Base-by-base conservation (phyloP, 2,888 invertebrate genomes). In the Cerceris ruficornis region DNA sequence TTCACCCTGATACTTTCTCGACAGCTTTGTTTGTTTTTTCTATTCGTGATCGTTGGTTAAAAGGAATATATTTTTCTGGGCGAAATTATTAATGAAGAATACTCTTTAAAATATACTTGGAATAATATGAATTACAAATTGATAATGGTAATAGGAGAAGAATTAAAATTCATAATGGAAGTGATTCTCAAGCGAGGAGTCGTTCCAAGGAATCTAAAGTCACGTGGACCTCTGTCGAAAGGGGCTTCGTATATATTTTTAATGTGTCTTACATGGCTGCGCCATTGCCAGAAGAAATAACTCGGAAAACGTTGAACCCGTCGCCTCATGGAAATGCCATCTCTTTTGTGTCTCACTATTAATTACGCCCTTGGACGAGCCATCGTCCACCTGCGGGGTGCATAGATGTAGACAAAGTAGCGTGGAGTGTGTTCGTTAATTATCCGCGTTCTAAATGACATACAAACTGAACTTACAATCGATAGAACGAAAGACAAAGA, bases 271-370 rank as follows among this genome's bases (percentile, higher is more conserved):
- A 41, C 52, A 49, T 62, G 61, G n/a, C 65, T 15, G 66, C 59
- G 67, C 64, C 70, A 62, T 49, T 69, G 76, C 68, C 61, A 8
- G 43, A 42, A 70, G 71, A 79, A 78, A 79, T 75, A 79, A 65
- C 74, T 71, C 28, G 65, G 71, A 57, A 80, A 75, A 42, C 75
- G 71, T 80, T 80, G 80, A 80, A 76, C 80, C 61, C 74, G 70
- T 58, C 80, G 70, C 62, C 80, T 74, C 80, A 78, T 80, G 80
- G 73, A 73, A 77, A 78, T 76, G 62, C 67, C 64, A 59, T 76
- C 68, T 68, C 58, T 52, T 73, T 76, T 52, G 42, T 60, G 43
- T 28, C 57, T 66, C 11, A 46, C 4, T 13, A 13, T 61, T 73
- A 62, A 73, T 57, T 57, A 57, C 5, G n/a, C n/a, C n/a, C n/a